Conservation (phyloP, 2,888 invertebrate species). For the Lepidocyrtoides sp. region DNA sequence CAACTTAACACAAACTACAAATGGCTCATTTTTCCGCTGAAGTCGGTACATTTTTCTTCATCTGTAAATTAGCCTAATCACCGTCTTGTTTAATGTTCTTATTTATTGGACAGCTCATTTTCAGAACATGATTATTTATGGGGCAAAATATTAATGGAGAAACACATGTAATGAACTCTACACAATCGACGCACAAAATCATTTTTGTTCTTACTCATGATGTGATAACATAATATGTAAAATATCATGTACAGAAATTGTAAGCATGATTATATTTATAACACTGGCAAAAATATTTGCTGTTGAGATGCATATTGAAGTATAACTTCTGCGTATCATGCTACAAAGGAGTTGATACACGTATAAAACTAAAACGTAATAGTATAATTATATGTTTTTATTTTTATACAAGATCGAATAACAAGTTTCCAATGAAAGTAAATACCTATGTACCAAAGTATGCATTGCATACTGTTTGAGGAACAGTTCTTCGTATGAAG, state of each 20-base stretch:
- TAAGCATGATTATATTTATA: conserved; percentile 24
- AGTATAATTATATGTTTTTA: too few relatives aligned
- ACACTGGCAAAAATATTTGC: conserved; percentile 17
- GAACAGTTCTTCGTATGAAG: too few relatives aligned
- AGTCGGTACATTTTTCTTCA: background rate
- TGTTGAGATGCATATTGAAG: background rate
- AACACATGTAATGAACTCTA: background rate
- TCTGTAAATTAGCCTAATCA: background rate
- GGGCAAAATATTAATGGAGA: conserved; percentile 28
- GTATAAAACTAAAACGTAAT: background rate
- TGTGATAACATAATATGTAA: too few relatives aligned
- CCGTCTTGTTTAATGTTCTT: conserved; percentile 18
- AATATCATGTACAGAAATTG: background rate
- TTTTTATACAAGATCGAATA: background rate
- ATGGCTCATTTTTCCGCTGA: background rate
- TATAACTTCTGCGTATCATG: background rate
- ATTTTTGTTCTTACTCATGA: background rate
- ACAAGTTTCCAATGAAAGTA: background rate
- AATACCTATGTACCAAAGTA: too few relatives aligned
- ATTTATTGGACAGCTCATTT: conserved; percentile 62
- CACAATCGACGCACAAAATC: background rate
- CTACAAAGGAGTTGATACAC: background rate
- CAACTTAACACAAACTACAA: background rate
- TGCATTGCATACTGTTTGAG: background rate
- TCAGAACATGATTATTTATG: conserved; percentile 53